phyloP scores from a whole-genome alignment of 2,888 invertebrate species.

The Lobophora halterata region DNA sequence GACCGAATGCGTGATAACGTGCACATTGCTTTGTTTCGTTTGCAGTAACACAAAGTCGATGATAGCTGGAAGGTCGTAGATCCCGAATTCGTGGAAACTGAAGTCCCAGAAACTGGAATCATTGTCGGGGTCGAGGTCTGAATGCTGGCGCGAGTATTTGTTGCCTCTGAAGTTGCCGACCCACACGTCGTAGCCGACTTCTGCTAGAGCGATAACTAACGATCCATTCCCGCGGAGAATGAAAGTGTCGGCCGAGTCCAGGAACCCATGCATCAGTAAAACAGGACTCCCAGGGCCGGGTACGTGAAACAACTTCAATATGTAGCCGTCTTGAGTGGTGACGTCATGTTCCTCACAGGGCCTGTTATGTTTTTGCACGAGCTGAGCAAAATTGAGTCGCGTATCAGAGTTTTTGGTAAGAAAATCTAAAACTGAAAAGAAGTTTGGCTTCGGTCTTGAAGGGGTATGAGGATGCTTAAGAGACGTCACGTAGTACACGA shows the following conservation, averaged over 20 bases:
- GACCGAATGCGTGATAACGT: conserved; percentile 83
- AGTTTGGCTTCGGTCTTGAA: background rate
- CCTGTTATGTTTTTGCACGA: conserved; percentile 31
- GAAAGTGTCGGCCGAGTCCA: conserved; percentile 34
- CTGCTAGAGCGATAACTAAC: conserved; percentile 46
- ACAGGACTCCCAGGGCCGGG: conserved; percentile 31
- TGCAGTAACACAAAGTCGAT: conserved; percentile 42
- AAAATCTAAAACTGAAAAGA: background rate
- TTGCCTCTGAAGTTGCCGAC: conserved; percentile 74
- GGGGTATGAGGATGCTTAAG: background rate
- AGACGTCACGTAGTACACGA: background rate
- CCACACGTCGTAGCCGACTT: conserved; percentile 66
- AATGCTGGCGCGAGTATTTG: conserved; percentile 75
- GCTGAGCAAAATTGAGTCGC: conserved; percentile 23
- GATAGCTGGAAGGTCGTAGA: conserved; percentile 83
- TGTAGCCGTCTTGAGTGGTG: conserved; percentile 39
- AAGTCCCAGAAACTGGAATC: conserved; percentile 66
- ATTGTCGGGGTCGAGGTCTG: conserved; percentile 41
- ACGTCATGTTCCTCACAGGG: conserved; percentile 26
- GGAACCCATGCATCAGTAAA: conserved; percentile 37
- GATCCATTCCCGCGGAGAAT: conserved; percentile 37
- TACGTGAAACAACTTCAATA: conserved; percentile 35
- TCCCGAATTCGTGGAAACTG: conserved; percentile 84
- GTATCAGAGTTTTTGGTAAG: conserved; percentile 12
- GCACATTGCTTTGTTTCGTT: conserved; percentile 74